Evolutionary conservation across 2,113 vertebrate species (phyloP).

Genomic region (Mormyrus iriodes): DNA sequence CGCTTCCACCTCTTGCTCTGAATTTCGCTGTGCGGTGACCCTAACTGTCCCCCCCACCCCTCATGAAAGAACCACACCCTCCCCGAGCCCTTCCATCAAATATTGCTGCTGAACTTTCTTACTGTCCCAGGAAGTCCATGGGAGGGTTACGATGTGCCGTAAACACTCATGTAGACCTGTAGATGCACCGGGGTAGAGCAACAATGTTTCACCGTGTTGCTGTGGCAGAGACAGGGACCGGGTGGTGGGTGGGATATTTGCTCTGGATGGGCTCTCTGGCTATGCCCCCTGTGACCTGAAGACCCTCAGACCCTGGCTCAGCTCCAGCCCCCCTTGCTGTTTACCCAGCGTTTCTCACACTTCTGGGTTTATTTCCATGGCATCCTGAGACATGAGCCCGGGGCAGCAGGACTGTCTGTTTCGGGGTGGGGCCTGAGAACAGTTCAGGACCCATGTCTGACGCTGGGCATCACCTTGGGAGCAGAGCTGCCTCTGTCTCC

Average conservation of each 20-base stretch:
- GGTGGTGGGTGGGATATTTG: background rate
- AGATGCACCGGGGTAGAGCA: background rate
- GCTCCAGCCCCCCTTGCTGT: background rate
- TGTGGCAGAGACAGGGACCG: background rate
- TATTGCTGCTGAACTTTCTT: background rate
- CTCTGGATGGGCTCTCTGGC: background rate
- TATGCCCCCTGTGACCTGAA: background rate
- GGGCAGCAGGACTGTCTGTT: background rate
- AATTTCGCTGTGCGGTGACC: background rate
- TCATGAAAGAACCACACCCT: background rate
- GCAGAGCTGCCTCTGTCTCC: background rate
- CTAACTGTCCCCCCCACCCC: too few species aligned
- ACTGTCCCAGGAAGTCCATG: too few species aligned
- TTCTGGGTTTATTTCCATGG: background rate
- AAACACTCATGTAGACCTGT: slow-evolving; percentile 9
- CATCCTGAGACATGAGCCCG: background rate
- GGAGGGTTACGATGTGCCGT: background rate
- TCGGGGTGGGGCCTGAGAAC: background rate
- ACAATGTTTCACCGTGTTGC: background rate
- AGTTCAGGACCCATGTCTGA: background rate
- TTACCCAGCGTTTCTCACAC: background rate
- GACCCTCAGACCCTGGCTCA: background rate
- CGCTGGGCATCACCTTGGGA: background rate
- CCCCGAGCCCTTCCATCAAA: background rate
- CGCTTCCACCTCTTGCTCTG: background rate